Conservation (phyloP, 1,140 invertebrate genomes). For the Sitophilus oryzae region DNA sequence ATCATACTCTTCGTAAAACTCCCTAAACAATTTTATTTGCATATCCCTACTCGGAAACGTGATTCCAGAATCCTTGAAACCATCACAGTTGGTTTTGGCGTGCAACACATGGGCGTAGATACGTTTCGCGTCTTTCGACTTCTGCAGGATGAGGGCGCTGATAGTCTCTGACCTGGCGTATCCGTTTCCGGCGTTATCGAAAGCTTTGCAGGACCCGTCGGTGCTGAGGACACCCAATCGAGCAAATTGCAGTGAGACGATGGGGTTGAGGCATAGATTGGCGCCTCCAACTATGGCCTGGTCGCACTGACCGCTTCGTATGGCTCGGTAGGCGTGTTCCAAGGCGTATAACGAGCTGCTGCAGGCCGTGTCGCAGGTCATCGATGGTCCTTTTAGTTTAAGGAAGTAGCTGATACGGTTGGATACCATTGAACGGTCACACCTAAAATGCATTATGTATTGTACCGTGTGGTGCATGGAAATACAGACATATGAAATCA, state of each 20-base stretch:
- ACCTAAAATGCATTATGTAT: slow-evolving; percentile 48
- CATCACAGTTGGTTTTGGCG: slow-evolving; percentile 74
- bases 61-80: slow-evolving; percentile 70
- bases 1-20: slow-evolving; percentile 76
- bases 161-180: slow-evolving; percentile 72
- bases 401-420: slow-evolving; percentile 78
- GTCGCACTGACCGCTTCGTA: slow-evolving; percentile 74
- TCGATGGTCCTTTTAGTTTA: slow-evolving; percentile 68
- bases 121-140: slow-evolving; percentile 67
- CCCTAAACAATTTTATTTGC: slow-evolving; percentile 70
- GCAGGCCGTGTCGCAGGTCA: slow-evolving; percentile 81
- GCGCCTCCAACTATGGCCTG: slow-evolving; percentile 79
- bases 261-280: slow-evolving; percentile 77
- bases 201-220: slow-evolving; percentile 83
- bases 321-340: slow-evolving; percentile 71
- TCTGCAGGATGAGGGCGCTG: slow-evolving; percentile 73
- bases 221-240: slow-evolving; percentile 74
- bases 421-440: slow-evolving; percentile 84
- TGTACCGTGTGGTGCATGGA: too few species aligned
- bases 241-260: slow-evolving; percentile 75
- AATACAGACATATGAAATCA: too few species aligned
- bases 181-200: slow-evolving; percentile 75
- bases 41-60: slow-evolving; percentile 84
- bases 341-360: slow-evolving; percentile 81
- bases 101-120: slow-evolving; percentile 56